Base-by-base conservation (phyloP, 2,113 vertebrate genomes). In the Bostrychus sinensis region DNA sequence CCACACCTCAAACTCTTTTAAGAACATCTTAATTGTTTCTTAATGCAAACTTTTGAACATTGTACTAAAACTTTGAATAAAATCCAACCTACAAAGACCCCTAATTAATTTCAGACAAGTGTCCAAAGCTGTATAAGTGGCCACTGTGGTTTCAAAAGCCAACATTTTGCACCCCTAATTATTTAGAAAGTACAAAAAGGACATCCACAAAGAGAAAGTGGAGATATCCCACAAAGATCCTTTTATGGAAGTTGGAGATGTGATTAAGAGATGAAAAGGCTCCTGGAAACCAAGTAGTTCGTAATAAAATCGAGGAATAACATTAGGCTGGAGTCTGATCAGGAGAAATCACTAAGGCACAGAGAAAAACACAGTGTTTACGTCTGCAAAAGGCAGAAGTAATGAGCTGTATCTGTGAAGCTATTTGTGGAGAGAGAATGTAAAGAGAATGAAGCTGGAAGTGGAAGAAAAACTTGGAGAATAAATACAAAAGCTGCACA, bases 181-280 rank as follows among this genome's bases (percentile, higher is more conserved):
- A 45, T 45, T 45, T 22, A 20, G n/a, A 42, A 42, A 42, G 19
- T 17, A 17, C 17, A 45, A 11, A 20, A 45, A 19, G 19, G 22
- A 45, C n/a, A n/a, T n/a, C n/a, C n/a, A n/a, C n/a, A 22, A 42
- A 19, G 7, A 45, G 42, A 28, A 28, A n/a, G 30, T 5, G 30
- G 30, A 7, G 30, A 7, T 32, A 12, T 6, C 2, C 12, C 22
- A 28, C 25, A 51, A 28, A 22, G 7, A 7, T 1, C 12, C 6
- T 51, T 51, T 46, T 17, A 28, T 10, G 5, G 2, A n/a, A 17
- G 25, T 17, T 16, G 13, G 16, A 48, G 22, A 67, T 28, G 17
- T 55, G 16, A 68, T 59, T 56, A 42, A 64, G 51, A 50, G 23
- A 56, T 67, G 2, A 61, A 65, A 72, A 45, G 11, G 39, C 28